phyloP scores from a whole-genome alignment of 92 coral and sea anemone species.

The Montipora capitata region DNA sequence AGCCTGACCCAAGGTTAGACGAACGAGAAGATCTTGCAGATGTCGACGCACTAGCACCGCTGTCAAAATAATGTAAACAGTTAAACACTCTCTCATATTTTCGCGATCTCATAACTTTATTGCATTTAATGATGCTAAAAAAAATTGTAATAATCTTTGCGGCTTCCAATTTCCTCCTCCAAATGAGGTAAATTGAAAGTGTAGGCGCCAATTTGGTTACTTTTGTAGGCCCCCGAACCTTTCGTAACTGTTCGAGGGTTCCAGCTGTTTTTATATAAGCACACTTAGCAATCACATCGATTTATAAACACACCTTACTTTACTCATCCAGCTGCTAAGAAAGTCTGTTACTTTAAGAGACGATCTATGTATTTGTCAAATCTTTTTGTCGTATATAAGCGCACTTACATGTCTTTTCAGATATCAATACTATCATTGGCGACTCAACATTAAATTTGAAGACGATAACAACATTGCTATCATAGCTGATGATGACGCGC shows the following conservation, averaged over 20 bases:
- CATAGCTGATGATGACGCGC: not conserved
- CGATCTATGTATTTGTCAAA: not conserved
- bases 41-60: constrained; percentile 38
- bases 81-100: constrained; percentile 25
- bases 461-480: not conserved
- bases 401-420: not conserved
- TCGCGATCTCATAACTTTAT: not conserved
- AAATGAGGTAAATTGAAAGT: constrained; percentile 5
- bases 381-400: not conserved
- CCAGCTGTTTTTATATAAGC: constrained; percentile 26
- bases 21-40: constrained; percentile 72
- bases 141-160: not conserved
- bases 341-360: not conserved
- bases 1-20: constrained; percentile 76
- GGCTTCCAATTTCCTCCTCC: constrained; percentile 25
- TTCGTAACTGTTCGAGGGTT: not conserved
- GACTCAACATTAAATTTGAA: not conserved
- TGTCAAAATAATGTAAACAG: constrained; percentile 27
- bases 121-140: constrained; percentile 10
- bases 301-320: constrained; percentile 22
- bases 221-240: not conserved
- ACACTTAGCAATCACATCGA: constrained; percentile 6
- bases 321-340: constrained; percentile 33
- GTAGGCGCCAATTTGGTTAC: constrained; percentile 6
- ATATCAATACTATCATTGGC: not conserved